Evolutionary conservation across 2,113 vertebrate genomes (phyloP).

Genomic region (Shinisaurus crocodilurus): DNA sequence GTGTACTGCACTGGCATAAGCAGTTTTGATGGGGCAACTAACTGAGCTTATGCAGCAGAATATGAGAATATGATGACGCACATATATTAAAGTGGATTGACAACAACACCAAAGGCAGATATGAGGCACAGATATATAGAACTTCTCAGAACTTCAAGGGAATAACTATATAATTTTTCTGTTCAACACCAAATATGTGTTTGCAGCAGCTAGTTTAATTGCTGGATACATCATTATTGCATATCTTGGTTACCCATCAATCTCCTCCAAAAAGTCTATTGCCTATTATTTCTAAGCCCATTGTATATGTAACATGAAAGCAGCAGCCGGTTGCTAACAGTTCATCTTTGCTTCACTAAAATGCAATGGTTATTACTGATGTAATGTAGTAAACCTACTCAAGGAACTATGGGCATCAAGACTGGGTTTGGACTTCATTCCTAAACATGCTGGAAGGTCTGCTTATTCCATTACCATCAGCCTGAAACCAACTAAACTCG

Average conservation of each 20-base stretch:
- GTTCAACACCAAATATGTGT: background rate
- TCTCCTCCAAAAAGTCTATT: background rate
- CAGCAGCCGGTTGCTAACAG: conserved; percentile 28
- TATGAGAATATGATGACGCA: background rate
- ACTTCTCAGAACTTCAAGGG: background rate
- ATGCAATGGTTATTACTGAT: conserved; percentile 22
- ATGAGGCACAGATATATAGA: background rate
- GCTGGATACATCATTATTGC: background rate
- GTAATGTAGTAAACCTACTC: conserved; percentile 45
- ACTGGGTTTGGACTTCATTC: conserved; percentile 15
- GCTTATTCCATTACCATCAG: conserved; percentile 41
- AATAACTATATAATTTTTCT: conserved; percentile 7
- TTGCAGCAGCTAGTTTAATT: background rate
- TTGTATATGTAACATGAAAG: background rate
- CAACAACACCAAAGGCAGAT: background rate
- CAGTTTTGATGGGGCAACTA: background rate
- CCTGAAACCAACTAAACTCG: conserved; percentile 2
- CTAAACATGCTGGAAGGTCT: conserved; percentile 33
- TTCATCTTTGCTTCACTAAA: conserved; percentile 12
- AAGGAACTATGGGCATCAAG: conserved; percentile 19
- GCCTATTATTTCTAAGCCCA: background rate
- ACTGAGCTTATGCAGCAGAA: background rate
- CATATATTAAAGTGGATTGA: background rate
- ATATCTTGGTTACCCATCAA: background rate
- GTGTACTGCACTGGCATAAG: background rate